These are phyloP conservation scores for Hestina assimilis DNA, from an alignment of 1,140 invertebrate genomes.

Conservation along the genomic window DNA sequence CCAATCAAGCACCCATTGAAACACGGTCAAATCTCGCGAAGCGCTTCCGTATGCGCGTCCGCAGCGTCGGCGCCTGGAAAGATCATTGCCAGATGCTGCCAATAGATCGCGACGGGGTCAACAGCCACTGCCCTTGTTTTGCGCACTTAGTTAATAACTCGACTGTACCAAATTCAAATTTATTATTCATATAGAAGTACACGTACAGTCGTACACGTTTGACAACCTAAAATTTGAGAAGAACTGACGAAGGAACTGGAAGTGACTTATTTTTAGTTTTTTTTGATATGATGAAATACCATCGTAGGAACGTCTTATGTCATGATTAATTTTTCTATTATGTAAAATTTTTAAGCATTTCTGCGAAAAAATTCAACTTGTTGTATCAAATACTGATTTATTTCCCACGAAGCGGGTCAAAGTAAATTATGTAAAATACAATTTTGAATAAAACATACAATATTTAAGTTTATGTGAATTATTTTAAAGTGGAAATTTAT, in stretches of 20 bases:
- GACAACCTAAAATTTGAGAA: no score
- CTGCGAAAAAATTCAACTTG: no score
- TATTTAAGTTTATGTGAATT: background rate
- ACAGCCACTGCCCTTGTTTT: conserved; percentile 72
- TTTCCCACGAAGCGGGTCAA: conserved; percentile 39
- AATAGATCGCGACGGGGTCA: conserved; percentile 72
- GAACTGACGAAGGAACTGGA: no score
- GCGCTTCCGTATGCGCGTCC: conserved; percentile 59
- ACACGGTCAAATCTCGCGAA: conserved; percentile 62
- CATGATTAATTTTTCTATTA: no score
- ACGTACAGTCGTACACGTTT: no score
- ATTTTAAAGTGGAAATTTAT: background rate
- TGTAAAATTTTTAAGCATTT: no score
- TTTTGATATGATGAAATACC: no score
- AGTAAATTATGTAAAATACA: conserved; percentile 24
- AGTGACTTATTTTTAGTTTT: no score
- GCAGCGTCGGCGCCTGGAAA: conserved; percentile 50
- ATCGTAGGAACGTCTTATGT: no score
- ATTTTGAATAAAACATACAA: conserved; percentile 22
- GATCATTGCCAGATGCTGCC: conserved; percentile 73
- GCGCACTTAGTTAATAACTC: conserved; percentile 60
- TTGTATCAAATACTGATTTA: no score
- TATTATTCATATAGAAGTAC: conserved; percentile 12
- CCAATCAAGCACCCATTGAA: conserved; percentile 64
- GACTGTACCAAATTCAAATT: conserved; percentile 28